Conservation (phyloP, 2,113 vertebrate species). For the Ochotona princeps region DNA sequence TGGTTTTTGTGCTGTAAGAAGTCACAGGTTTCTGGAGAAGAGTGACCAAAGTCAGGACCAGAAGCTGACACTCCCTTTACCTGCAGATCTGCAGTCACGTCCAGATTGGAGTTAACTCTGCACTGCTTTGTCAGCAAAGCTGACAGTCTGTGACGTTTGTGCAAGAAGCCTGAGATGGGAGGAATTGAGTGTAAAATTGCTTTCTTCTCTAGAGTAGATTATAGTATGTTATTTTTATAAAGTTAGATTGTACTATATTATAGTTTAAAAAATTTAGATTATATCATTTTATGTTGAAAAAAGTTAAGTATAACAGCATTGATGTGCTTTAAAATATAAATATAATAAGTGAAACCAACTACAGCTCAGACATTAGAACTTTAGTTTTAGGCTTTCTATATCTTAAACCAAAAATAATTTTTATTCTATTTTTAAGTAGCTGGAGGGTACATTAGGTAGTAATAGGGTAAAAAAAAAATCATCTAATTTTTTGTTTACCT, state of each 20-base stretch:
- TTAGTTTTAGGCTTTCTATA: background rate
- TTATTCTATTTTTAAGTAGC: conserved; percentile 41
- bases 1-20: conserved; percentile 61
- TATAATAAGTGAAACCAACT: background rate
- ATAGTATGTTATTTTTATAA: background rate
- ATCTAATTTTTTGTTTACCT: conserved; percentile 8
- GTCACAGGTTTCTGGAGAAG: conserved; percentile 74
- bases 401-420: background rate
- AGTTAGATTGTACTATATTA: background rate
- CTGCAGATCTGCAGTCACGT: conserved; percentile 74
- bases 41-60: conserved; percentile 81
- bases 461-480: background rate
- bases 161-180: conserved; percentile 80
- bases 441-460: conserved; percentile 23
- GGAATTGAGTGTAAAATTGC: conserved; percentile 86
- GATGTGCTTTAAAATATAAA: background rate
- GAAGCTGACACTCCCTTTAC: conserved; percentile 81
- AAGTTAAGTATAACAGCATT: background rate
- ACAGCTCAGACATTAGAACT: background rate
- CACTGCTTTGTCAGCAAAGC: conserved; percentile 82
- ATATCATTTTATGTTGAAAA: conserved; percentile 40
- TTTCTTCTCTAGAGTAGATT: conserved; percentile 75
- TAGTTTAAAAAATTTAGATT: background rate
- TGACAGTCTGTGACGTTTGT: conserved; percentile 83
- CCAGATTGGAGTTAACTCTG: conserved; percentile 79